These are phyloP conservation scores for Rhynchopsitta pachyrhyncha DNA, from an alignment of 2,113 vertebrate species.

Conservation along the genomic window DNA sequence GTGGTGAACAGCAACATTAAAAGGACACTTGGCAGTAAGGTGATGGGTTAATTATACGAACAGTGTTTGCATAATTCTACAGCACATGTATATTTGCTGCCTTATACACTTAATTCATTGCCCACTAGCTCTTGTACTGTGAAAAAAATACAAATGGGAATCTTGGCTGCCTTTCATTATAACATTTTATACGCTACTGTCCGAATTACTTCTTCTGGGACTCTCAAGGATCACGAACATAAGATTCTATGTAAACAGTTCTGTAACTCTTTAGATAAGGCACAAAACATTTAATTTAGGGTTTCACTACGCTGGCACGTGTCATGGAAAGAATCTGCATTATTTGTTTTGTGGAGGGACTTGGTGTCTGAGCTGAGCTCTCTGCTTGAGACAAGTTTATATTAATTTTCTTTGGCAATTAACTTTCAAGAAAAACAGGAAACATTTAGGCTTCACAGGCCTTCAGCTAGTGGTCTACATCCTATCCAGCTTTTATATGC, in stretches of 20 bases:
- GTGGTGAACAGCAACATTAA: not conserved
- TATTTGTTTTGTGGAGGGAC: not conserved
- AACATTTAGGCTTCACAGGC: not conserved
- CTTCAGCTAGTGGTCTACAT: not conserved
- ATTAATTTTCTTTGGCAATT: not conserved
- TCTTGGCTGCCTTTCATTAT: not conserved
- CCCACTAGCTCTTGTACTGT: not conserved
- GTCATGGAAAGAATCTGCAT: not conserved
- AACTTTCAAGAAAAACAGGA: not conserved
- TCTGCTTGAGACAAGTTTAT: not conserved
- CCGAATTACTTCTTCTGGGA: not conserved
- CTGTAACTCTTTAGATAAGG: not conserved
- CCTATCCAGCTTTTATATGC: not conserved
- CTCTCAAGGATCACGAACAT: not conserved
- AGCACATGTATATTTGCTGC: not conserved
- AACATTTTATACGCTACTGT: not conserved
- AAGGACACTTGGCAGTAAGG: not conserved
- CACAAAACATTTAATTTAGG: not conserved
- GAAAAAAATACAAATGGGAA: not conserved
- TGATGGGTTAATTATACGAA: not conserved
- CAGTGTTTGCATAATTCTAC: not conserved
- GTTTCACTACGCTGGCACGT: not conserved
- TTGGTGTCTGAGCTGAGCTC: not conserved
- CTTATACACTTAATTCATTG: not conserved
- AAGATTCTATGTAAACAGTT: rapidly evolving